Base-by-base conservation (phyloP, 2,113 vertebrate species). In the Oncorhynchus masou region DNA sequence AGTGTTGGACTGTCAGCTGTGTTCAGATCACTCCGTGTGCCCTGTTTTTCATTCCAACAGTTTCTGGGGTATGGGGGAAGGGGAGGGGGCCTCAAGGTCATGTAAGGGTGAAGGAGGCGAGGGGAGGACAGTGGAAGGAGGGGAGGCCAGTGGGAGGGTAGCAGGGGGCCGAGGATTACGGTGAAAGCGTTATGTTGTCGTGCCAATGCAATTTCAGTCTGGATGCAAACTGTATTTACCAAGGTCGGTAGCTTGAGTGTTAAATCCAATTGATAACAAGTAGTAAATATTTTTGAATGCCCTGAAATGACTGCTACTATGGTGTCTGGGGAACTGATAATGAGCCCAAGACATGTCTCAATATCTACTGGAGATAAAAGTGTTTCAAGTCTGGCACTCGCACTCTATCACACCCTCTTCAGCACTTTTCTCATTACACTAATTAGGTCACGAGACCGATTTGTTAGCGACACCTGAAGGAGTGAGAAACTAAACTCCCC, bases 1-100 rank as follows among this genome's bases (percentile, higher is more conserved):
- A 75, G 72, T 54, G 57, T 59, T 6, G 72, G 24, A 59, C 67
- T 54, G 34, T 78, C 48, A 49, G 79, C 74, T 81, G 88, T 72
- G 78, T 84, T 83, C 77, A 71, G 66, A 78, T 86, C 74, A 6
- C 70, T 83, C 77, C 82, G 45, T 65, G 31, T 67, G 65, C 70
- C 80, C 59, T 45, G 29, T 74, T 27, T 69, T 4, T 73, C 81
- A 85, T 74, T 84, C 68, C 69, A 86, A 79, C 83, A 77, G 83
- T 79, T 60, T 73, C n/a, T 45, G 54, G 45, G 68, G 68, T 68
- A 73, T 71, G 65, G 67, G 59, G 80, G 4, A 29, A 29, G 54
- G 68, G 4, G 20, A 57, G 20, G 20, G 20, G 64, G 15, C 20
- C 57, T 19, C n/a, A 70, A 77, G 75, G 66, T 74, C 57, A 81